Evolutionary conservation across 2,888 invertebrate species (phyloP).

Genomic region (Yponomeuta malinellus): DNA sequence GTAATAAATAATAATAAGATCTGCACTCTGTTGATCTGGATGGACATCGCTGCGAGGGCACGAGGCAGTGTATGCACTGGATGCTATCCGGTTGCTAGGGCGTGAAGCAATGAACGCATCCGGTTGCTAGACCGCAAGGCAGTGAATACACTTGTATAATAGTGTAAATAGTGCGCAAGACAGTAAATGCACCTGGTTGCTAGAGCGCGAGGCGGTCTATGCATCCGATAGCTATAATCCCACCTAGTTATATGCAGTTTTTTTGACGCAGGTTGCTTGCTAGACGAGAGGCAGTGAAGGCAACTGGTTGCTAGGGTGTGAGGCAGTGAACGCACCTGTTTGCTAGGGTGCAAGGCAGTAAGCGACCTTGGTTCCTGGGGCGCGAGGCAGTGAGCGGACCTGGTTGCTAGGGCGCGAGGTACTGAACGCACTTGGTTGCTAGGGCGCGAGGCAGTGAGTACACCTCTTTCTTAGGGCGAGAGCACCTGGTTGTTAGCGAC

Average conservation of each 20-base stretch:
- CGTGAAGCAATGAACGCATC: too few relatives aligned
- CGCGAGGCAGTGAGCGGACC: not conserved
- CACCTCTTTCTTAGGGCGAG: too few relatives aligned
- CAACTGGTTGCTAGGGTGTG: not conserved
- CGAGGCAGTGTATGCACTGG: too few relatives aligned
- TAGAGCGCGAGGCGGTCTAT: not conserved
- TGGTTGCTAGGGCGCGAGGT: not conserved
- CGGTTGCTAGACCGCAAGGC: not conserved
- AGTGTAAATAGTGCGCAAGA: too few relatives aligned
- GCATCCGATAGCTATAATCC: too few relatives aligned
- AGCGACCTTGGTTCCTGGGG: too few relatives aligned
- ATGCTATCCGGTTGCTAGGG: too few relatives aligned
- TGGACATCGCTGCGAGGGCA: too few relatives aligned
- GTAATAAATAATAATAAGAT: too few relatives aligned
- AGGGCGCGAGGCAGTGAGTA: constrained; percentile 32
- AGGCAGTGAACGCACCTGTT: not conserved
- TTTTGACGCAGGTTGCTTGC: not conserved
- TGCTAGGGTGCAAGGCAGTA: too few relatives aligned
- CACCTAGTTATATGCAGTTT: too few relatives aligned
- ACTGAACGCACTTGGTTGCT: not conserved
- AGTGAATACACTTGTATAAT: not conserved
- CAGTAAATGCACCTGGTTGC: not conserved
- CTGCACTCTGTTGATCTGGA: too few relatives aligned
- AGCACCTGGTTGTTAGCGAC: not conserved
- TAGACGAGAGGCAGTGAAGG: not conserved